Percentiles rank a stretch among this genome's conserved stretches.
phyloP scores from a whole-genome alignment of 2,888 invertebrate genomes.

The Anaspis maculata region DNA sequence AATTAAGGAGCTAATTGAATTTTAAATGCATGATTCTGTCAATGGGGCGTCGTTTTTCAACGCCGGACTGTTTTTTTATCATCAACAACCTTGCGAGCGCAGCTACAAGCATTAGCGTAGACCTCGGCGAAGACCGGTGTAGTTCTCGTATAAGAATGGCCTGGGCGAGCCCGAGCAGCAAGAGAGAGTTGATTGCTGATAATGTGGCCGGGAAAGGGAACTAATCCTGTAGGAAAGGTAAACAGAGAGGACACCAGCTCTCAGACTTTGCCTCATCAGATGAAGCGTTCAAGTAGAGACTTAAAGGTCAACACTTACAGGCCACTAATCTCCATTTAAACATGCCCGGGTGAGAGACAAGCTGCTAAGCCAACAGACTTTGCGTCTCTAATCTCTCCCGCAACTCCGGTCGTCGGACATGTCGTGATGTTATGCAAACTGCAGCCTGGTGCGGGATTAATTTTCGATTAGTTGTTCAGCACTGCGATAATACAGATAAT shows the following conservation, averaged over 20 bases:
- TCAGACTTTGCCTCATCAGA: too few relatives aligned
- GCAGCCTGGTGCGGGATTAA: constrained; percentile 23
- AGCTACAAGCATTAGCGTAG: too few relatives aligned
- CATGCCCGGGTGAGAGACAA: constrained; percentile 29
- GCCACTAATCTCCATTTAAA: constrained; percentile 29
- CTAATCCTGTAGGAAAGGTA: constrained; percentile 3
- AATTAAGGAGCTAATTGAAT: constrained; percentile 6
- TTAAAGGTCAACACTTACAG: constrained; percentile 21
- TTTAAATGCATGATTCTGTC: constrained; percentile 3
- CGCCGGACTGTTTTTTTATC: not conserved
- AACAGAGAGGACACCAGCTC: constrained; percentile 1
- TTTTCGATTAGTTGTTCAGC: constrained; percentile 27
- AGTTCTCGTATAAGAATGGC: too few relatives aligned
- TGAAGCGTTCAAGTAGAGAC: constrained; percentile 2
- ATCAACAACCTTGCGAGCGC: not conserved
- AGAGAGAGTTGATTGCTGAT: not conserved
- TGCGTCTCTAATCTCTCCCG: constrained; percentile 28
- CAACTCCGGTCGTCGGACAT: constrained; percentile 23
- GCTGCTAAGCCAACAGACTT: constrained; percentile 32
- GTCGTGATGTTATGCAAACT: constrained; percentile 26
- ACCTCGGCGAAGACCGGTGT: too few relatives aligned
- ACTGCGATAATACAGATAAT: constrained; percentile 20
- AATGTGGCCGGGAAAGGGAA: constrained; percentile 1
- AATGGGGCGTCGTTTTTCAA: constrained; percentile 1
- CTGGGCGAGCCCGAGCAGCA: too few relatives aligned